Percentiles rank a stretch among this genome's conserved stretches.
Conservation (phyloP, 2,113 vertebrate species). For the Cryptotis parvus region DNA sequence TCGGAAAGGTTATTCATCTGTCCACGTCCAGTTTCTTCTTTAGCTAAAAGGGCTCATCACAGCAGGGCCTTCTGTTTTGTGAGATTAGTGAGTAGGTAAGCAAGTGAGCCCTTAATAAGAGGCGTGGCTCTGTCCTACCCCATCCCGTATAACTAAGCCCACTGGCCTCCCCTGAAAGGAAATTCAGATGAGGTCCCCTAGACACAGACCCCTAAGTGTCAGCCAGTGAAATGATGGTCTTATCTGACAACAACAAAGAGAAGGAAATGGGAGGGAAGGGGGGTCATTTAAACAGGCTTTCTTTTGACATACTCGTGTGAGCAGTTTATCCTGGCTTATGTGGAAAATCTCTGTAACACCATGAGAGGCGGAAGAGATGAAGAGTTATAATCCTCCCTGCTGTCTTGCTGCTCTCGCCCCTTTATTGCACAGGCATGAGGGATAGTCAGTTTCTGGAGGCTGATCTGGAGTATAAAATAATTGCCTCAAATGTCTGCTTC, state of each 20-base stretch:
- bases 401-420: not conserved
- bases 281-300: not conserved
- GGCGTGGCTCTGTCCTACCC: not conserved
- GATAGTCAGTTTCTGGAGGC: not conserved
- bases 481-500: constrained; percentile 1
- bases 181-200: not conserved
- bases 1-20: not conserved
- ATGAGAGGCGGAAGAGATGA: not conserved
- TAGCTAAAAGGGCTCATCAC: not conserved
- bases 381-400: not conserved
- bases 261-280: not conserved
- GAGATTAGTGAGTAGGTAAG: not conserved
- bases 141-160: not conserved
- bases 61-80: not conserved
- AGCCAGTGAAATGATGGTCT: not conserved
- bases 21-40: not conserved
- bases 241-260: not conserved
- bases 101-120: not conserved
- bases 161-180: not conserved
- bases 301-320: constrained; percentile 25
- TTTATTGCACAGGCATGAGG: not conserved
- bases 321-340: constrained; percentile 1
- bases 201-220: not conserved
- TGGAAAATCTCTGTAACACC: not conserved
- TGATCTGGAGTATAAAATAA: constrained; percentile 31